Percentiles rank a stretch among this genome's conserved stretches.
Evolutionary conservation across 2,888 invertebrate genomes (phyloP).

Genomic region (Herminia tarsipennalis): DNA sequence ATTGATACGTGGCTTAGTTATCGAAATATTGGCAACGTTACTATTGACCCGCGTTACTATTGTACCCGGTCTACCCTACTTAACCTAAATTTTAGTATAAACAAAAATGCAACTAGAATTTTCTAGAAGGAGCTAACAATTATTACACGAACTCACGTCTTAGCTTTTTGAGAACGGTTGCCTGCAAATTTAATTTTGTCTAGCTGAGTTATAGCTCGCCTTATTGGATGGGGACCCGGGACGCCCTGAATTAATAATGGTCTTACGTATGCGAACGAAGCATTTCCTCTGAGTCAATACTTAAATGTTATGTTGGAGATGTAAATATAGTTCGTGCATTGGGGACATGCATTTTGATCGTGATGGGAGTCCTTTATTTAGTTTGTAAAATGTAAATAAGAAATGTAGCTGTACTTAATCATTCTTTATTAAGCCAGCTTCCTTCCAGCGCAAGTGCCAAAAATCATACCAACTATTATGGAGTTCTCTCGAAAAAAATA

Average conservation of each 20-base stretch:
- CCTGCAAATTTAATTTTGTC: conserved; percentile 50
- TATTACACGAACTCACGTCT: conserved; percentile 8
- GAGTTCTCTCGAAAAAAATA: no score
- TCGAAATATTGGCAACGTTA: no score
- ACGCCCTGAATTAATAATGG: conserved; percentile 37
- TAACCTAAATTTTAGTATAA: not conserved
- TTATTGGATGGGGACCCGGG: conserved; percentile 38
- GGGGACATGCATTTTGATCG: no score
- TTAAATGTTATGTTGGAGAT: conserved; percentile 12
- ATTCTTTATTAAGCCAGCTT: no score
- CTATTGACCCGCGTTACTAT: no score
- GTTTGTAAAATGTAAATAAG: no score
- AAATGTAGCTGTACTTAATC: no score
- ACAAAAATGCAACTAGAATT: not conserved
- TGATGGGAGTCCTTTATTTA: no score
- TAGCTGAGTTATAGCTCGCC: conserved; percentile 43
- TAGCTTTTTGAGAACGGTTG: conserved; percentile 36
- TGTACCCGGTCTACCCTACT: not conserved
- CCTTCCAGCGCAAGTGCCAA: no score
- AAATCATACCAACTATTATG: no score
- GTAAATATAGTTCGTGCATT: no score
- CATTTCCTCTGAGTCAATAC: conserved; percentile 30
- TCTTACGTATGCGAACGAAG: conserved; percentile 16
- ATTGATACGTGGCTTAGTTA: no score
- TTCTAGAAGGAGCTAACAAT: conserved; percentile 3